Conservation (phyloP, 1,140 invertebrate genomes). For the Magallana ariakensis region DNA sequence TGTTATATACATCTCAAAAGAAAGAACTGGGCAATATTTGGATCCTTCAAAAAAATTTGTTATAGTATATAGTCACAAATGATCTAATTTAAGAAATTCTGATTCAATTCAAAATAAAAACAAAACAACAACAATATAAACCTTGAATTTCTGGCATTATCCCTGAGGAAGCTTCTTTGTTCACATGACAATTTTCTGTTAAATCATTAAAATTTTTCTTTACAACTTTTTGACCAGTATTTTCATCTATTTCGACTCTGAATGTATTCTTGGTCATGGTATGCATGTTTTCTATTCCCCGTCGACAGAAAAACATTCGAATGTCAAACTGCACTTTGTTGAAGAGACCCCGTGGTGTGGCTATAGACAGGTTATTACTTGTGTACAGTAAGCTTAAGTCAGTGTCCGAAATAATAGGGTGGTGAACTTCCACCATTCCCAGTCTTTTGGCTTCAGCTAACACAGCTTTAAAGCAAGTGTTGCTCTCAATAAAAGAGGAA, state of each 20-base stretch:
- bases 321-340: conserved; percentile 62
- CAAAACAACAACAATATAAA: neutral
- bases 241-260: conserved; percentile 33
- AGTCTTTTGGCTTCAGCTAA: conserved; percentile 41
- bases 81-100: neutral
- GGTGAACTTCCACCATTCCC: conserved; percentile 43
- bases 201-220: conserved; percentile 16
- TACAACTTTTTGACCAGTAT: conserved; percentile 9
- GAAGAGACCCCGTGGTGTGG: conserved; percentile 36
- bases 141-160: conserved; percentile 49
- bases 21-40: conserved; percentile 32
- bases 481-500: conserved; percentile 31
- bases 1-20: conserved; percentile 33
- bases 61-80: neutral
- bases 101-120: too few relatives aligned
- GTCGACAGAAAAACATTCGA: conserved; percentile 50
- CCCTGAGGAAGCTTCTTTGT: conserved; percentile 44
- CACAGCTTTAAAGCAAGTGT: conserved; percentile 45
- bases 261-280: conserved; percentile 48
- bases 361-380: neutral
- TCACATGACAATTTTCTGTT: conserved; percentile 39
- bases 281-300: conserved; percentile 50
- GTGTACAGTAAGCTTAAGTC: conserved; percentile 36
- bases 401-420: conserved; percentile 39
- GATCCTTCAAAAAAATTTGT: neutral